Evolutionary conservation across 2,888 invertebrate genomes (phyloP).

Genomic region (Cryptus armator): DNA sequence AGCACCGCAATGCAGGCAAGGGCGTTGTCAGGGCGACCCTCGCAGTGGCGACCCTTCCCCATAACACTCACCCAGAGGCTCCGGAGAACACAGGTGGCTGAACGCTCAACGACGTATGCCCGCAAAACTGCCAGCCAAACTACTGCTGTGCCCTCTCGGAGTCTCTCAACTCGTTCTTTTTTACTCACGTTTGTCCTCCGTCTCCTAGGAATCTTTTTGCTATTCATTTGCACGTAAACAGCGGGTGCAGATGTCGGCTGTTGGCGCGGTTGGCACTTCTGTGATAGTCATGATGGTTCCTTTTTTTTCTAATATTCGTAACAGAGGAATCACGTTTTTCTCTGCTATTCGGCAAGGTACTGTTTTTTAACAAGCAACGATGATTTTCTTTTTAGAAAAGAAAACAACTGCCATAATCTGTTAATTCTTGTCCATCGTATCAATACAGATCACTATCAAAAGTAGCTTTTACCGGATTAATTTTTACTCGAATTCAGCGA

Average conservation of each 20-base stretch:
- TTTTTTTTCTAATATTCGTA: background rate
- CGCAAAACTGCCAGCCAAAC: constrained; percentile 21
- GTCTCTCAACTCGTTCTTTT: background rate
- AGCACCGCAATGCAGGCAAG: constrained; percentile 84
- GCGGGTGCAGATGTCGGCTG: background rate
- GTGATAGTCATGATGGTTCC: background rate
- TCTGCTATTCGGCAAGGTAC: background rate
- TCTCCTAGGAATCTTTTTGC: background rate
- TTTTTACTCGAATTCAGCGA: background rate
- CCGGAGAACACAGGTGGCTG: constrained; percentile 48
- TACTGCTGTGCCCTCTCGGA: constrained; percentile 7
- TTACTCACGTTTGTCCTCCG: background rate
- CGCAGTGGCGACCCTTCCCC: constrained; percentile 75
- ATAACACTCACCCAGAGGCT: constrained; percentile 69
- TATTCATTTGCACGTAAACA: background rate
- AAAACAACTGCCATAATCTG: background rate
- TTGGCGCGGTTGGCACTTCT: background rate
- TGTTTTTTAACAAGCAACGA: background rate
- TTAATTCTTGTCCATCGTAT: background rate
- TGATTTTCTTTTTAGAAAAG: background rate
- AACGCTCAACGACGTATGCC: constrained; percentile 26
- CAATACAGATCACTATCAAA: background rate
- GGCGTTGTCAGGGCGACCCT: constrained; percentile 84
- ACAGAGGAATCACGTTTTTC: background rate
- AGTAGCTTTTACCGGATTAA: background rate